These are phyloP conservation scores for Malurus leucopterus DNA, from an alignment of 2,797 vertebrate species.

Conservation along the genomic window DNA sequence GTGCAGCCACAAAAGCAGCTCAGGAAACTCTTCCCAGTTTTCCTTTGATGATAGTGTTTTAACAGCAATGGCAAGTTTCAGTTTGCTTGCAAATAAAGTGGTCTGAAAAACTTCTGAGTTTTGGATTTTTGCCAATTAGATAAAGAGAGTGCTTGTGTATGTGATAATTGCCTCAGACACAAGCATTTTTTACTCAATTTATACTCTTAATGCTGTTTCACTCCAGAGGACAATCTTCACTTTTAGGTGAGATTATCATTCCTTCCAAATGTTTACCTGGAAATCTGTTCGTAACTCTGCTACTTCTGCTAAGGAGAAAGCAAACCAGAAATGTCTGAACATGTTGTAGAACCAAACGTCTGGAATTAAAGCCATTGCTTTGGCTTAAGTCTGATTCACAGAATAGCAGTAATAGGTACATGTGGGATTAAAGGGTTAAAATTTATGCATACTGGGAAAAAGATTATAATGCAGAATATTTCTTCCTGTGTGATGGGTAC, in stretches of 20 bases:
- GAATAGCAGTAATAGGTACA: not conserved
- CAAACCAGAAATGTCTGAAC: not conserved
- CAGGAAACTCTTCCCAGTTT: not conserved
- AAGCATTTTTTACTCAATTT: not conserved
- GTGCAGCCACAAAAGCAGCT: not conserved
- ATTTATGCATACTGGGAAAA: not conserved
- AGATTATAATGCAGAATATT: not conserved
- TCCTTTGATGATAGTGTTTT: not conserved
- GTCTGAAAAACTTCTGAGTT: not conserved
- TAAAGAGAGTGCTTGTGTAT: not conserved
- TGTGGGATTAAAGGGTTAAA: not conserved
- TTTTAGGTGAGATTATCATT: not conserved
- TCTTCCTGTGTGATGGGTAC: not conserved
- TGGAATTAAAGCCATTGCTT: not conserved
- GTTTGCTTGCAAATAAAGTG: not conserved
- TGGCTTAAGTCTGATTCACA: not conserved
- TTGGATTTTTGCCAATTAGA: not conserved
- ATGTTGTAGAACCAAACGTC: not conserved
- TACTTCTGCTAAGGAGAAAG: not conserved
- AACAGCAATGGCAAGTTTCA: not conserved
- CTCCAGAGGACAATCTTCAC: not conserved
- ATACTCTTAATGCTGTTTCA: not conserved
- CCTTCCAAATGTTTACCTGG: not conserved
- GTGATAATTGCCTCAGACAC: not conserved
- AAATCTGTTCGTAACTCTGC: not conserved